Percentiles rank a stretch among this genome's conserved stretches.
Conservation (phyloP, 2,797 vertebrate species). For the Chrosomus eos region DNA sequence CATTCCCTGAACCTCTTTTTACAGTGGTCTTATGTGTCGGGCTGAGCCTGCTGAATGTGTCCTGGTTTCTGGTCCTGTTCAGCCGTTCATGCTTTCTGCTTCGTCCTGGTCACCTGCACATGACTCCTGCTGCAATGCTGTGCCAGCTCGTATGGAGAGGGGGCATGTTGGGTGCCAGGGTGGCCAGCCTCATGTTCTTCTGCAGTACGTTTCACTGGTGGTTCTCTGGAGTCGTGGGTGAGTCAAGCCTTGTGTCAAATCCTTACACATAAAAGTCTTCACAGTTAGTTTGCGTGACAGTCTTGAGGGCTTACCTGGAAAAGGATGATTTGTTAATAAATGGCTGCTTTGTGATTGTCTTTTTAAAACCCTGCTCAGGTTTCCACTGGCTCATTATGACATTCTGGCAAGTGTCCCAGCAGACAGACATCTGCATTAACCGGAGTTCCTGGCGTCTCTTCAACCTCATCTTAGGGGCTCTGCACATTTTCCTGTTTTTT, state of each 20-base stretch:
- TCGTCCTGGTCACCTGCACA: constrained; percentile 78
- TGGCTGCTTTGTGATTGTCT: constrained; percentile 31
- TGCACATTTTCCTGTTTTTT: constrained; percentile 86
- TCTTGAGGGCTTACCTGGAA: not conserved
- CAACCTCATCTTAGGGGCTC: constrained; percentile 82
- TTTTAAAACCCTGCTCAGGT: constrained; percentile 67
- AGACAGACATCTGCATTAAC: constrained; percentile 81
- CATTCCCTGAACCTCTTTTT: constrained; percentile 21
- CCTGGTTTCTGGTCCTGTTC: constrained; percentile 87
- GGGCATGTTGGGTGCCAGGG: constrained; percentile 83
- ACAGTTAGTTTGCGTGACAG: not conserved
- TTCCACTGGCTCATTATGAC: constrained; percentile 87
- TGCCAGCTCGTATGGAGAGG: constrained; percentile 89
- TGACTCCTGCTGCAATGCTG: constrained; percentile 77
- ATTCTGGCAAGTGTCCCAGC: constrained; percentile 90
- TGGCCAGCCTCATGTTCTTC: constrained; percentile 84
- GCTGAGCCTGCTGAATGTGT: constrained; percentile 81
- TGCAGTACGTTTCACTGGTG: constrained; percentile 81
- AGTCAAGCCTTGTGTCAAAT: constrained; percentile 37
- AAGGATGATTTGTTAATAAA: constrained; percentile 32
- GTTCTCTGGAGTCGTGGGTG: constrained; percentile 83
- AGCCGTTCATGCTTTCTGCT: constrained; percentile 75
- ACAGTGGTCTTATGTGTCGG: constrained; percentile 78
- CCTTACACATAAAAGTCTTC: not conserved
- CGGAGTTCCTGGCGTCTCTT: constrained; percentile 83